Base-by-base conservation (phyloP, 2,797 vertebrate species). In the Phoebastria nigripes region DNA sequence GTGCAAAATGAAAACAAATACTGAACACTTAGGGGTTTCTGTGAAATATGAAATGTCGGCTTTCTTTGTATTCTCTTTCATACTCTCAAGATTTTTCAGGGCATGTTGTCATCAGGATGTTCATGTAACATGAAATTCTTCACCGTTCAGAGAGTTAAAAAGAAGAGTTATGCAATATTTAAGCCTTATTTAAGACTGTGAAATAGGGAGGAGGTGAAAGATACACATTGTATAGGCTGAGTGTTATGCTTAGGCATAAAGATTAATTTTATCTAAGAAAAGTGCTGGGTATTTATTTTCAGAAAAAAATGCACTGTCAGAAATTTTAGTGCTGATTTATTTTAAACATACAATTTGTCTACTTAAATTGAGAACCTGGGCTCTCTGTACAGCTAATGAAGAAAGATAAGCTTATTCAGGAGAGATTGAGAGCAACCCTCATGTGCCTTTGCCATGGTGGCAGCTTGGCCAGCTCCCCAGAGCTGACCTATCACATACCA, bases 161-260 rank as follows among this genome's bases (percentile, higher is more conserved):
- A 62, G 73, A 74, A 77, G 56, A 93, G 55, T 93, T 92, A 93
- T 90, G 78, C 52, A 85, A 91, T 82, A 77, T 92, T 95, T 94
- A 95, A 94, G 63, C 18, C 55, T 92, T 91, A 84, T 94, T 95
- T 96, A 87, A 70, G 92, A 47, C 82, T 92, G 90, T 95, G 88
- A 91, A 92, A 87, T 52, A 85, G 14, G 44, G 93, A 92, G 86
- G 89, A 94, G 88, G 90, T 63, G 81, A 90, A 90, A 94, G 77
- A 95, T 87, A 82, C 63, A 72, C 41, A 73, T 90, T 86, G 59
- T 89, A 90, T 84, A 96, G 77, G 62, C 89, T 95, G 46, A 91
- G 56, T 88, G 82, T 85, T 91, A 91, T 88, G 76, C 72, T 46
- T 93, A 72, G 61, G 73, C 73, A 90, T 69, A 71, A 90, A 90